Evolutionary conservation across 2,113 vertebrate genomes (phyloP), one percentile per base, ranked within the genome.

Genomic region (Melanerpes aurifrons): DNA sequence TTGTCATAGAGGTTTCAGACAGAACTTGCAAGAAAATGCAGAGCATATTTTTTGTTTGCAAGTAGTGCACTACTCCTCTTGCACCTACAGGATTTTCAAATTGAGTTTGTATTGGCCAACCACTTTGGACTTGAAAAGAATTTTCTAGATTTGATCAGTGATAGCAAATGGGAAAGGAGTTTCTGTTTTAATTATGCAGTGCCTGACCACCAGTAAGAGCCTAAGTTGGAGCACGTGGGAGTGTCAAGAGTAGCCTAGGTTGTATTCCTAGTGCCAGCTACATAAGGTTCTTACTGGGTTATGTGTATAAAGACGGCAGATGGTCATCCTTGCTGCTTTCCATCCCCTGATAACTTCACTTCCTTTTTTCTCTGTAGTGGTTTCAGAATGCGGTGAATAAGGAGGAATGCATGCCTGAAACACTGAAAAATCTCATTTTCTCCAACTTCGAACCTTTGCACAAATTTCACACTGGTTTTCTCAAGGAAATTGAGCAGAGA

Each of bases 401-500:
- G 94, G 99, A 99, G 12, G 99, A 99, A 56, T 96, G 96, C 50
- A 98, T 98, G 97, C 98, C 99, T 0, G 99, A 99, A 70, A 96
- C 98, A 24, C 92, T 99, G 97, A 99, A 97, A 96, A 98, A 86
- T 83, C 96, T 98, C 61, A 92, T 99, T 92, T 98, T 98, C 96
- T 98, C 98, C 54, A 99, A 98, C 95, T 99, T 99, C 12, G 98
- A 99, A 96, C 99, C 99, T 66, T 98, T 99, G 95, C 98, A 99
- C 98, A 99, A 98, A 94, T 99, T 99, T 97, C 99, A 99, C 90
- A 97, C 98, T n/a, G 98, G 97, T 93, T 99, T 99, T 97, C 98
- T 99, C 96, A 99, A 98, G 97, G 99, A 99, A 97, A 98, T 99
- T 96, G 99, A 99, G 97, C 99, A 99, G 94, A 98, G 99, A 82